These are phyloP conservation scores for Byasa hedistus DNA, from an alignment of 2,888 invertebrate species.

Conservation along the genomic window DNA sequence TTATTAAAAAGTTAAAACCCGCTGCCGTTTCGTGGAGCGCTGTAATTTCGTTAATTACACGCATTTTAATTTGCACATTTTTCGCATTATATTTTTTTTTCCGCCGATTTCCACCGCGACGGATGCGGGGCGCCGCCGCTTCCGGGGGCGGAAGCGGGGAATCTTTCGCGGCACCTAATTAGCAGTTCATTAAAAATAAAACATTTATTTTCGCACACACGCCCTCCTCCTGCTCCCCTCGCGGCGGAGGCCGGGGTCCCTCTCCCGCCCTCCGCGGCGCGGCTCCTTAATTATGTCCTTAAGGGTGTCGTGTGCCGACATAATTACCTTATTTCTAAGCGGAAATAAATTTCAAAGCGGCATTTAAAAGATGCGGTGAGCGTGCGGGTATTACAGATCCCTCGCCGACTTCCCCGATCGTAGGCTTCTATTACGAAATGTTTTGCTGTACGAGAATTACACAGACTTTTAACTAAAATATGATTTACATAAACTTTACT, in stretches of 20 bases:
- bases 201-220: slow-evolving; percentile 24
- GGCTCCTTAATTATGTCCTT: slow-evolving; percentile 40
- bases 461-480: no score
- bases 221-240: slow-evolving; percentile 5
- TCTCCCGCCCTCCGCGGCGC: slow-evolving; percentile 35
- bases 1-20: no score
- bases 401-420: no score
- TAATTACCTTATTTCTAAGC: slow-evolving; percentile 41
- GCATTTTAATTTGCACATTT: slow-evolving; percentile 14
- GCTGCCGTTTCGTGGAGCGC: not conserved
- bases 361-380: slow-evolving; percentile 34
- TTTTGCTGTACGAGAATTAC: no score
- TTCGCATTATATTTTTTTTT: slow-evolving; percentile 1
- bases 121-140: not conserved
- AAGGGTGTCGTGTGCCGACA: slow-evolving; percentile 36
- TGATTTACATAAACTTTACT: no score
- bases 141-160: slow-evolving; percentile 13
- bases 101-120: slow-evolving; percentile 4
- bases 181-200: slow-evolving; percentile 27
- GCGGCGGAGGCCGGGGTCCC: slow-evolving; percentile 21
- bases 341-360: slow-evolving; percentile 38
- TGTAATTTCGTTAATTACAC: slow-evolving; percentile 17
- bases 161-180: slow-evolving; percentile 27
- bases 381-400: no score
- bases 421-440: no score